A percentile compares a stretch with the other conserved stretches of the same genome.
phyloP scores from a whole-genome alignment of 2,113 vertebrate genomes.

The Anguilla japonica region DNA sequence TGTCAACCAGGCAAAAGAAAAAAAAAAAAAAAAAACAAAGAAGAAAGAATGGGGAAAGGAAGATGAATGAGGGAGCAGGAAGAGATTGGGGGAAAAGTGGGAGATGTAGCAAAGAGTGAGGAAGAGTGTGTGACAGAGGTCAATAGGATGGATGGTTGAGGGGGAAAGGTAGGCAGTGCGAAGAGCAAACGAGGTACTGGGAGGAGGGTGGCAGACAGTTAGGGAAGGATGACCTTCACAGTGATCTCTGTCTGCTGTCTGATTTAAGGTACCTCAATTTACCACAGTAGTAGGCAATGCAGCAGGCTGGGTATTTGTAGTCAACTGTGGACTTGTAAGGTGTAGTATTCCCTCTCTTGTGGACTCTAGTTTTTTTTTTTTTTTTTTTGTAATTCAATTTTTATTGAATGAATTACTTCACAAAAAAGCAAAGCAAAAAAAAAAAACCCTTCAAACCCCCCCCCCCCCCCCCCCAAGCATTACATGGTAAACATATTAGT shows the following conservation, averaged over 20 bases:
- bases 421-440: too few species aligned
- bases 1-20: too few species aligned
- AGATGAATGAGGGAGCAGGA: neutral
- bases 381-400: too few species aligned
- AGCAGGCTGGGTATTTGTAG: neutral
- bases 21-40: too few species aligned
- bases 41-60: too few species aligned
- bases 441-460: too few species aligned
- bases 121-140: neutral
- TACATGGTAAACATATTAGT: too few species aligned
- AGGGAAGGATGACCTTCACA: neutral
- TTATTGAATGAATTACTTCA: too few species aligned
- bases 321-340: neutral
- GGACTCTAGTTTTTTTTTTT: neutral
- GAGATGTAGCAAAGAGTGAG: neutral
- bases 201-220: neutral
- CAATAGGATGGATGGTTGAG: neutral
- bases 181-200: neutral
- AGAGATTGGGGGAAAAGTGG: neutral
- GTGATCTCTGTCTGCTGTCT: neutral
- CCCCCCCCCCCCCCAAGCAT: too few species aligned
- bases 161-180: neutral
- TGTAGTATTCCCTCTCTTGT: neutral
- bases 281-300: constrained; percentile 12
- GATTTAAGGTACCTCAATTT: neutral